Conservation (phyloP, 2,797 vertebrate genomes). For the Buceros bicornis region DNA sequence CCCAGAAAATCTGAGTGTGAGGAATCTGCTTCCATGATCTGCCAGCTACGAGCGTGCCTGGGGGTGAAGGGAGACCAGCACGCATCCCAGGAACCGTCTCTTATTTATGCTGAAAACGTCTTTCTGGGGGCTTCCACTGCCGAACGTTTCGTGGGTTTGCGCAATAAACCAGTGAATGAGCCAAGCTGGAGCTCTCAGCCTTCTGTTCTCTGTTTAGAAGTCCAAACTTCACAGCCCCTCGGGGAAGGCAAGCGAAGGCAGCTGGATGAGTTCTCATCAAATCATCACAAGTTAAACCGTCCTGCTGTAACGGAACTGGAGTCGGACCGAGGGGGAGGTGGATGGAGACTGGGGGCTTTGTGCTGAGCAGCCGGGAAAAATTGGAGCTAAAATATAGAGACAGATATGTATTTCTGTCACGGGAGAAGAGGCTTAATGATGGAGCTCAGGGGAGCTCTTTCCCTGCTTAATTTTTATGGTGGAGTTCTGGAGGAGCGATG, state of each 20-base stretch:
- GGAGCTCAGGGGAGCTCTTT: neutral
- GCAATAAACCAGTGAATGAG: neutral
- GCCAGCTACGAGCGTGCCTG: neutral
- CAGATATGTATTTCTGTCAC: neutral
- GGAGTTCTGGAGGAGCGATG: neutral
- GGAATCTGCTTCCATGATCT: neutral
- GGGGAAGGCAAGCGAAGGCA: neutral
- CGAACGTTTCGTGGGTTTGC: neutral
- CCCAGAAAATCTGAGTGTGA: neutral
- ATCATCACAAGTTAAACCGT: neutral
- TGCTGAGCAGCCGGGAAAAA: neutral
- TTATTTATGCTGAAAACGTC: neutral
- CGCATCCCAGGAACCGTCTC: neutral
- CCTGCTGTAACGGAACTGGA: neutral
- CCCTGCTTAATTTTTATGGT: conserved; percentile 16
- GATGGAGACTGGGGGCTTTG: neutral
- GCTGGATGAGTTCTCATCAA: neutral
- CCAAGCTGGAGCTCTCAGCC: neutral
- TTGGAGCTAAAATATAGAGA: neutral
- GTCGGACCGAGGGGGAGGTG: neutral
- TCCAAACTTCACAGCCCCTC: neutral
- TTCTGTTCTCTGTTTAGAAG: neutral
- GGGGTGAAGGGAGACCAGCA: neutral
- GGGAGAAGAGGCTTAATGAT: neutral
- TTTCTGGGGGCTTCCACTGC: neutral